Percentiles rank a stretch among this genome's conserved stretches.
Evolutionary conservation across 2,113 vertebrate species (phyloP).

Genomic region (Dolichotis patagonum): DNA sequence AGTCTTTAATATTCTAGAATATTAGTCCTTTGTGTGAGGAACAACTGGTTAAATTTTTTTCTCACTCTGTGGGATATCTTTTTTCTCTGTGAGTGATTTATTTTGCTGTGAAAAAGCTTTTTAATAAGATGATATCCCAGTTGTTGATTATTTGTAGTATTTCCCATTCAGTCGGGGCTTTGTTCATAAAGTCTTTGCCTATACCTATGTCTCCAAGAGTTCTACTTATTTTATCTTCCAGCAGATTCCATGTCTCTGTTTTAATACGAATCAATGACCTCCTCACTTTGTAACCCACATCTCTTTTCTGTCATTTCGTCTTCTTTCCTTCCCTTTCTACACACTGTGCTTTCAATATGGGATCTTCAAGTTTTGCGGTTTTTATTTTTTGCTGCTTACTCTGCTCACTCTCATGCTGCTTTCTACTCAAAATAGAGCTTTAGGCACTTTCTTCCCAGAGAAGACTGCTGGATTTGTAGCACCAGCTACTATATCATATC

Average conservation of each 20-base stretch:
- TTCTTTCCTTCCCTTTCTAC: neutral
- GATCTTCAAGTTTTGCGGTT: neutral
- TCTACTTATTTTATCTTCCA: neutral
- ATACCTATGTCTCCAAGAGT: neutral
- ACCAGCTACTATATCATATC: neutral
- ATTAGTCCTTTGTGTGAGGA: neutral
- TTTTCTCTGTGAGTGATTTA: neutral
- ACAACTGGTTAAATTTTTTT: neutral
- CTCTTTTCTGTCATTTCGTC: neutral
- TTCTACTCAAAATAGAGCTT: neutral
- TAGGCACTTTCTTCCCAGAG: neutral
- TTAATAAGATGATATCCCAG: neutral
- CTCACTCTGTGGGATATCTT: neutral
- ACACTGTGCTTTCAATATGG: neutral
- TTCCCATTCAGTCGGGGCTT: neutral
- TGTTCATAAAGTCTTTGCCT: neutral
- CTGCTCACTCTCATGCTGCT: neutral
- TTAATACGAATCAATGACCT: neutral
- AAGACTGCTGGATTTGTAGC: neutral
- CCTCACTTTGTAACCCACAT: neutral
- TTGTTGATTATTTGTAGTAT: neutral
- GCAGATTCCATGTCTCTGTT: neutral
- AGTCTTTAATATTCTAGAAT: neutral
- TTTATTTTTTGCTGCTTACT: neutral
- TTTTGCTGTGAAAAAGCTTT: neutral